These are phyloP conservation scores for Labrus mixtus DNA, from an alignment of 2,113 vertebrate species.

Conservation along the genomic window DNA sequence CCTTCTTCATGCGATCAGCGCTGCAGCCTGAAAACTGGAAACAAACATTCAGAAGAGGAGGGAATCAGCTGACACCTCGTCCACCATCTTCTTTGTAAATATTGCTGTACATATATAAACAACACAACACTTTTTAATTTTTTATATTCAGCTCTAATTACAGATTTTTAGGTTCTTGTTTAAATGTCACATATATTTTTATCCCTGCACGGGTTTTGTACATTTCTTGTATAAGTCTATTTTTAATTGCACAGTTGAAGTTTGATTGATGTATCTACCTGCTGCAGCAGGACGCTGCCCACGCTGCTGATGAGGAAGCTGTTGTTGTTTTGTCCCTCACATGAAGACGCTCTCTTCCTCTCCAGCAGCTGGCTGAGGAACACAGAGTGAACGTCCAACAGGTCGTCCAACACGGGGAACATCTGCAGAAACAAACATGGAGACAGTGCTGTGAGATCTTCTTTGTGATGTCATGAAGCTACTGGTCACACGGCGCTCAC, in stretches of 20 bases:
- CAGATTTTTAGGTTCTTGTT: no score
- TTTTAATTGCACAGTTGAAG: no score
- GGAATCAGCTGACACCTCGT: no score
- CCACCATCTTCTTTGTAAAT: no score
- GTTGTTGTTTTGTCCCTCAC: conserved; percentile 79
- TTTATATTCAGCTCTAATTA: no score
- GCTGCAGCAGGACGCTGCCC: conserved; percentile 89
- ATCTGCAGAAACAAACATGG: conserved; percentile 61
- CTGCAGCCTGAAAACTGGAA: conserved; percentile 89
- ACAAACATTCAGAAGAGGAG: neutral
- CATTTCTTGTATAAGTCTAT: no score
- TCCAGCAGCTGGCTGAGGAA: conserved; percentile 91
- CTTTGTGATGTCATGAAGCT: neutral
- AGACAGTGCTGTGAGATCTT: neutral
- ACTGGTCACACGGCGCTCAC: conserved; percentile 12
- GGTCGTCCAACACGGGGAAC: conserved; percentile 91
- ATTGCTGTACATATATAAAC: no score
- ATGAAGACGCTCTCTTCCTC: conserved; percentile 84
- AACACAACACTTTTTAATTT: no score
- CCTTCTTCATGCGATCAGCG: conserved; percentile 90
- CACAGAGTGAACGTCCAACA: conserved; percentile 89
- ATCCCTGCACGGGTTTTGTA: no score
- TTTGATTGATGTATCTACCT: no score
- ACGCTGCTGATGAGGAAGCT: conserved; percentile 89
- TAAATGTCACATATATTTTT: no score